These are phyloP conservation scores for Acrocephalus scirpaceus DNA, from an alignment of 2,797 vertebrate species.

Conservation along the genomic window DNA sequence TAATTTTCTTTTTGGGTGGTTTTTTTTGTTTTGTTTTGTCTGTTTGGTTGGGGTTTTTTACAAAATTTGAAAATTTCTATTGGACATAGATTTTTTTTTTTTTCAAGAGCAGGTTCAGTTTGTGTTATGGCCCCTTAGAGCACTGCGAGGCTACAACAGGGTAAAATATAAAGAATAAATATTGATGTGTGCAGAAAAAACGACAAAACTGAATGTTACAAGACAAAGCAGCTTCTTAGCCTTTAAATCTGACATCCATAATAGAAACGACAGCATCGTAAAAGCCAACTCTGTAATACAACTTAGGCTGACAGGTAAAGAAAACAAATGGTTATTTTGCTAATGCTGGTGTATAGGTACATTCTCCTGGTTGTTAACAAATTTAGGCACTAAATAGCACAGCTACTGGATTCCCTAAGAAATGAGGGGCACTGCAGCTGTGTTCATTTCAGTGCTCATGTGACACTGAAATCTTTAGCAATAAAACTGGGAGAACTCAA, in stretches of 20 bases:
- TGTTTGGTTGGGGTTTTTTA: neutral
- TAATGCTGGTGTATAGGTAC: neutral
- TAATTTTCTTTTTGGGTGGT: neutral
- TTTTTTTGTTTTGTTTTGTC: neutral
- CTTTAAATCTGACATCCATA: neutral
- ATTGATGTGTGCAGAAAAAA: neutral
- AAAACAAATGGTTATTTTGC: neutral
- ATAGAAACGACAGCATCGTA: accelerated
- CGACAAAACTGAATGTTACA: neutral
- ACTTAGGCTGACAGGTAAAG: neutral
- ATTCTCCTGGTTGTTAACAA: neutral
- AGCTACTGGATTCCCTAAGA: neutral
- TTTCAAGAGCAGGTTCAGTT: neutral
- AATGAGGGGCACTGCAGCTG: neutral
- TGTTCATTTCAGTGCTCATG: neutral
- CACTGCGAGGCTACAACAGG: neutral
- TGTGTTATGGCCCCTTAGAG: neutral
- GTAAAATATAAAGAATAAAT: neutral
- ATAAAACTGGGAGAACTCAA: neutral
- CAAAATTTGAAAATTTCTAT: neutral
- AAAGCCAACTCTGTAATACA: neutral
- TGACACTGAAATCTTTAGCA: neutral
- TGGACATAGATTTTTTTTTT: neutral
- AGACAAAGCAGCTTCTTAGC: neutral
- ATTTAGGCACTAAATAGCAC: neutral